Evolutionary conservation across 2,113 vertebrate species (phyloP).

Genomic region (Anhinga anhinga): DNA sequence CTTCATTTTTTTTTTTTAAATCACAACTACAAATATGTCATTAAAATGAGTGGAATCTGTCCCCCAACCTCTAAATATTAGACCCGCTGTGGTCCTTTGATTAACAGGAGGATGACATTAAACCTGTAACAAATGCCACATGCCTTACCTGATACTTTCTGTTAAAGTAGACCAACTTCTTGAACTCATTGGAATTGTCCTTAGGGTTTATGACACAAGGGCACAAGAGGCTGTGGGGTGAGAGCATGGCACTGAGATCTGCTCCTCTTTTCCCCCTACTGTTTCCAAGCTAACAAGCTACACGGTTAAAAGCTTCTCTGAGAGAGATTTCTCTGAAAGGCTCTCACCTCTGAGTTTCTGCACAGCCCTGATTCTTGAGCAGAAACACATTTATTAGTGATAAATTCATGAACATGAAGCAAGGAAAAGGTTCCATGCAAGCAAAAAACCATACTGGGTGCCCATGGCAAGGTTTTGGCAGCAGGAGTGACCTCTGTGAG

Average conservation of each 20-base stretch:
- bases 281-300: not conserved
- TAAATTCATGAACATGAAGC: not conserved
- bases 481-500: not conserved
- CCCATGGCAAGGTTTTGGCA: not conserved
- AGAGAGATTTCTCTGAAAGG: not conserved
- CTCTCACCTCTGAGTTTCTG: not conserved
- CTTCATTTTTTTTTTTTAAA: not conserved
- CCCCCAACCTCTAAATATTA: not conserved
- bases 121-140: not conserved
- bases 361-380: not conserved
- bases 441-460: not conserved
- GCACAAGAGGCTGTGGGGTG: constrained; percentile 32
- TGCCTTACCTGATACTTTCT: constrained; percentile 75
- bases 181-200: constrained; percentile 43
- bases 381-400: not conserved
- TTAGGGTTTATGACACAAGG: constrained; percentile 62
- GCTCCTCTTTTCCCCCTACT: not conserved
- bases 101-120: not conserved
- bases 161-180: constrained; percentile 53
- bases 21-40: not conserved
- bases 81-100: not conserved
- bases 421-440: not conserved
- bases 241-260: not conserved
- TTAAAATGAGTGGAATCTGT: not conserved
- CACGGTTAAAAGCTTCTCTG: not conserved